Base-by-base conservation (phyloP, 2,888 invertebrate species). In the Lingula anatina region DNA sequence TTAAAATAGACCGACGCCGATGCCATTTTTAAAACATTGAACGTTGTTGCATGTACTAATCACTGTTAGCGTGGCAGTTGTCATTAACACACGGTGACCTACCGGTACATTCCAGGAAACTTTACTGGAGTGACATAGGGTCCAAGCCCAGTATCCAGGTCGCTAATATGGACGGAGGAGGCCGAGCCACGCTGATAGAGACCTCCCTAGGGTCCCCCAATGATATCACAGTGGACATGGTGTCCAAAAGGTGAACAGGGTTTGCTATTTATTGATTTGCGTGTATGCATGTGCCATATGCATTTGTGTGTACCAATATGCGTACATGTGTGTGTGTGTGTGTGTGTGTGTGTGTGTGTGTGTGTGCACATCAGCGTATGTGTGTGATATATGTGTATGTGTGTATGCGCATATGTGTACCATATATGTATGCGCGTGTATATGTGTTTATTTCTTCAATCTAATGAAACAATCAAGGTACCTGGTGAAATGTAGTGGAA, bases 61-160 rank as follows among this genome's bases (percentile, higher is more conserved):
- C n/a, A n/a, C n/a, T n/a, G n/a, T n/a, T n/a, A n/a, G n/a, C n/a
- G n/a, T n/a, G n/a, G n/a, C n/a, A n/a, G n/a, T n/a, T n/a, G n/a
- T n/a, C n/a, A n/a, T n/a, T n/a, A n/a, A n/a, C n/a, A n/a, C n/a
- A n/a, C n/a, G n/a, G n/a, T n/a, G n/a, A n/a, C n/a, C n/a, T n/a
- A n/a, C n/a, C n/a, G n/a, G n/a, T n/a, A n/a, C 39, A 53, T 73
- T 70, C 23, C 69, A 87, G 88, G 3, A 79, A 82, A 44, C 88
- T 93, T 88, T 92, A 88, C 71, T 93, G 92, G 92, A 87, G 88
- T 0, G 89, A 90, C 67, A 89, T 90, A 87, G 90, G 90, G 0
- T 79, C 80, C 1, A 79, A 79, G 3, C 85, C 88, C 0, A 87
- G 86, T 77, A 90, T 93, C 49, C 90, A 90, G 76, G 81, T 84